Percentiles rank a stretch among this genome's conserved stretches.
These are phyloP conservation scores for Choloepus hoffmanni DNA, from an alignment of 2,113 vertebrate species.

Conservation along the genomic window DNA sequence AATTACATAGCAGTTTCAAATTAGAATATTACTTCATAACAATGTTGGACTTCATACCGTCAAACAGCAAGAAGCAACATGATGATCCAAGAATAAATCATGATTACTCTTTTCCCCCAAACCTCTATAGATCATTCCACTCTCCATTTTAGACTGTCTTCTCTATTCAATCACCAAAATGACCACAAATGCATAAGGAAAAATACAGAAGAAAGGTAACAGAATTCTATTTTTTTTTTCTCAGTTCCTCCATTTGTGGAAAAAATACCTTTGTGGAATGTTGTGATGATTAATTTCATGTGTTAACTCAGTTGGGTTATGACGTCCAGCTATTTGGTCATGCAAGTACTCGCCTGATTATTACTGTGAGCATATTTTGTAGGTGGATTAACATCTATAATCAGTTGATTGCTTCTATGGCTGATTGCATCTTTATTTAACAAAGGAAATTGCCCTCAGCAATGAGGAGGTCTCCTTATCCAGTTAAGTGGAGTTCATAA, in stretches of 20 bases:
- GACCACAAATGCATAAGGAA: not conserved
- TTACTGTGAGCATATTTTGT: too few species aligned
- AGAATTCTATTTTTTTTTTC: not conserved
- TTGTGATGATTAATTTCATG: not conserved
- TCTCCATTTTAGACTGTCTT: not conserved
- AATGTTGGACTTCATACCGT: not conserved
- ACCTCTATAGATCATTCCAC: not conserved
- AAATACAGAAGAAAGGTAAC: not conserved
- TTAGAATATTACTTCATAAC: not conserved
- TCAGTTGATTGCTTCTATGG: too few species aligned
- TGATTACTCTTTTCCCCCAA: not conserved
- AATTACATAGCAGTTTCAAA: not conserved
- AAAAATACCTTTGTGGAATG: not conserved
- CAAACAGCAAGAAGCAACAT: not conserved
- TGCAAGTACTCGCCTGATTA: too few species aligned
- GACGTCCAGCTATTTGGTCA: too few species aligned
- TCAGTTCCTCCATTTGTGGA: not conserved
- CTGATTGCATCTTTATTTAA: too few species aligned
- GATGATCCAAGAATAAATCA: not conserved
- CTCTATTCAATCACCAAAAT: not conserved
- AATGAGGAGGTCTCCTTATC: too few species aligned
- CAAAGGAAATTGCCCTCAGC: too few species aligned
- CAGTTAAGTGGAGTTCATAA: too few species aligned
- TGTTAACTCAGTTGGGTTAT: too few species aligned
- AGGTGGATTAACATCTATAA: too few species aligned